Percentiles rank a stretch among this genome's conserved stretches.
phyloP scores from a whole-genome alignment of 2,113 vertebrate genomes.

The Chlorodrepanis virens region DNA sequence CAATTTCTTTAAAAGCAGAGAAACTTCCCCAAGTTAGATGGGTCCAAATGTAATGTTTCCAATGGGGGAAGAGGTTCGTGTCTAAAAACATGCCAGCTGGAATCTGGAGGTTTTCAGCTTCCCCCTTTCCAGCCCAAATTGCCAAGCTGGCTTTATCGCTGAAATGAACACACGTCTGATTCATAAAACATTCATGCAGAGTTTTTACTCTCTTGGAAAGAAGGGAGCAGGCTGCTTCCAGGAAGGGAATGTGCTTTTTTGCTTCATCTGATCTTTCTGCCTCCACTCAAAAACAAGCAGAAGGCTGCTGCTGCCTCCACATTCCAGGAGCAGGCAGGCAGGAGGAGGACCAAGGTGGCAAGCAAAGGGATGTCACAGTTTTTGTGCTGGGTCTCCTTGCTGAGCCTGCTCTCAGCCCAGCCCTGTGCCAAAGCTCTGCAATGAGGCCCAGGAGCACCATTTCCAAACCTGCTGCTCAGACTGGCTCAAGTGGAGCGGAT shows the following conservation, averaged over 20 bases:
- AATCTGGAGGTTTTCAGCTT: constrained; percentile 11
- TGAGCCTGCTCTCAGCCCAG: not conserved
- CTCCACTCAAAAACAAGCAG: not conserved
- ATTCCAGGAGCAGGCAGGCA: not conserved
- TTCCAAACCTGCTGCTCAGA: not conserved
- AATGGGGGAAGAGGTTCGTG: not conserved
- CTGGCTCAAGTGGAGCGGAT: not conserved
- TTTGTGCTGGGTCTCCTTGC: not conserved
- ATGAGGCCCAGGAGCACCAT: rapidly evolving
- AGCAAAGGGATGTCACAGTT: not conserved
- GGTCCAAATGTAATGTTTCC: not conserved
- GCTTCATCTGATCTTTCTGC: constrained; percentile 3
- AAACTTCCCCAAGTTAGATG: not conserved
- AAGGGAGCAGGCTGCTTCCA: constrained; percentile 17
- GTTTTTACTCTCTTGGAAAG: constrained; percentile 34
- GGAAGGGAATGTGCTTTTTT: constrained; percentile 35
- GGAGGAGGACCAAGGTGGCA: not conserved
- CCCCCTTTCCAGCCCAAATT: constrained; percentile 6
- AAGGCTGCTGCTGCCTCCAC: not conserved
- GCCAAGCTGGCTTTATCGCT: constrained; percentile 33
- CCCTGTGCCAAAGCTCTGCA: not conserved
- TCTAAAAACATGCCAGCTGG: not conserved
- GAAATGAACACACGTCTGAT: constrained; percentile 39
- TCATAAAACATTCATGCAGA: constrained; percentile 42
- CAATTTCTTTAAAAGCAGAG: not conserved